A percentile compares a stretch with the other conserved stretches of the same genome.
Evolutionary conservation across 2,113 vertebrate species (phyloP).

Genomic region (Piaya cayana): DNA sequence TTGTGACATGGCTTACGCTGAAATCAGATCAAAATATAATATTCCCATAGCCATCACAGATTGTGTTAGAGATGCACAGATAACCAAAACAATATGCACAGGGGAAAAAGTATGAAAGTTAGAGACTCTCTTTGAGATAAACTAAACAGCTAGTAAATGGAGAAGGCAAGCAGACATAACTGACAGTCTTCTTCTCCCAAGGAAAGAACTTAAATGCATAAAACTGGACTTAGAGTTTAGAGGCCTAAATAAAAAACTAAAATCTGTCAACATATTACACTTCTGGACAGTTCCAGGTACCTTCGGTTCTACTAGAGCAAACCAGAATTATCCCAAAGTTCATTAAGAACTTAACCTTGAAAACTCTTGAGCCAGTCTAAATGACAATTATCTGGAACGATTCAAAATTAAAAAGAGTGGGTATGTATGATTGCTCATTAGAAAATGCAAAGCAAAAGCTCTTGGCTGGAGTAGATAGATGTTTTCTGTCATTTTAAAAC

Average conservation of each 20-base stretch:
- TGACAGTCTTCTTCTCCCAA: background rate
- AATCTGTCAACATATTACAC: background rate
- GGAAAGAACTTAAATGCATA: background rate
- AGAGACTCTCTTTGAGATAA: background rate
- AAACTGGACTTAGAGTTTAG: background rate
- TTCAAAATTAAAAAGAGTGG: background rate
- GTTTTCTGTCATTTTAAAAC: background rate
- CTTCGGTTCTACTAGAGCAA: background rate
- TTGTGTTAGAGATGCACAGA: background rate
- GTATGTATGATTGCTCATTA: background rate
- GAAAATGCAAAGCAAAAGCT: background rate
- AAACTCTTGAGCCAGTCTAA: background rate
- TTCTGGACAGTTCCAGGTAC: background rate
- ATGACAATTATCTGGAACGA: background rate
- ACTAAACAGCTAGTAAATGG: background rate
- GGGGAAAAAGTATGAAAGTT: background rate
- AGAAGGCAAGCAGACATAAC: background rate
- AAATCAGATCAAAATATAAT: background rate
- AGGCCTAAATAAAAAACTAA: background rate
- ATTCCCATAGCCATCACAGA: background rate
- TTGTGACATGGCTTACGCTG: background rate
- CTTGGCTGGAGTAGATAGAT: background rate
- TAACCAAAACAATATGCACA: background rate
- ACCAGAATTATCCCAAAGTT: background rate
- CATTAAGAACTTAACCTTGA: background rate